Percentiles rank a stretch among this genome's conserved stretches.
These are phyloP conservation scores for Erpornis zantholeuca DNA, from an alignment of 2,113 vertebrate species.

Conservation along the genomic window DNA sequence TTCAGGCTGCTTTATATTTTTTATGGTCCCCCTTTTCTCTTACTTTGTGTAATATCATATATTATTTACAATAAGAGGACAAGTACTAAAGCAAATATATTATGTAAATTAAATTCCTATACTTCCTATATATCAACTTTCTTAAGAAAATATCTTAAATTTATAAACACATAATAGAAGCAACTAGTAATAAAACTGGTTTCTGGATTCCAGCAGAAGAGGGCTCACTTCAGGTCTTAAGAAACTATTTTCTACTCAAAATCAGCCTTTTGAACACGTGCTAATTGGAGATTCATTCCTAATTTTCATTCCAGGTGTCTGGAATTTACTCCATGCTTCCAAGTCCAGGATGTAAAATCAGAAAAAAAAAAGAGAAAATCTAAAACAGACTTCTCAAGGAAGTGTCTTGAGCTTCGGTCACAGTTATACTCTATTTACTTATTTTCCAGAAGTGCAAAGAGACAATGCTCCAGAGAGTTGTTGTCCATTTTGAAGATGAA, in stretches of 20 bases:
- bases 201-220: not conserved
- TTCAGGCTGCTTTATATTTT: not conserved
- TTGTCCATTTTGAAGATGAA: not conserved
- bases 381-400: not conserved
- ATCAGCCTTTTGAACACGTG: fast-evolving
- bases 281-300: not conserved
- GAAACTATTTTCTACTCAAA: not conserved
- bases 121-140: not conserved
- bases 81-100: not conserved
- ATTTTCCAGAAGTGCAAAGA: not conserved
- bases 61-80: not conserved
- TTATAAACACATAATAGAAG: not conserved
- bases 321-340: not conserved
- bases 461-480: not conserved
- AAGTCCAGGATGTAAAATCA: not conserved
- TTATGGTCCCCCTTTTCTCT: not conserved
- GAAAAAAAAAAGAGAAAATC: not conserved
- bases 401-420: not conserved
- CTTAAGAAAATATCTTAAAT: not conserved
- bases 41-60: not conserved
- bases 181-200: not conserved
- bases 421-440: not conserved
- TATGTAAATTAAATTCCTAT: not conserved
- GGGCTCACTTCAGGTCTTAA: not conserved
- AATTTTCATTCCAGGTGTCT: not conserved